Evolutionary conservation across 2,113 vertebrate genomes (phyloP).

Genomic region (Bos javanicus): DNA sequence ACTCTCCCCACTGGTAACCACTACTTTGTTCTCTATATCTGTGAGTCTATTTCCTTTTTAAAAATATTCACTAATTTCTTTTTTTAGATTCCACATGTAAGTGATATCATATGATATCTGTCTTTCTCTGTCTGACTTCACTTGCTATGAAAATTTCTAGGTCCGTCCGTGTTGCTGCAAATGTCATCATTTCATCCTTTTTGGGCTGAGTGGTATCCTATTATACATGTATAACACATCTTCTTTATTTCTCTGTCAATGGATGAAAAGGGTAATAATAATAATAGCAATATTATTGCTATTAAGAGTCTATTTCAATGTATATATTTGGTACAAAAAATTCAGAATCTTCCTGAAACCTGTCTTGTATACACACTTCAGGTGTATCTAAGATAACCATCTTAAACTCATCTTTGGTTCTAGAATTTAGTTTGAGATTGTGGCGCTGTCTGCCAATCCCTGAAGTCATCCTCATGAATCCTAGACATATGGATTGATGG

Average conservation of each 20-base stretch:
- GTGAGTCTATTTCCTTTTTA: not conserved
- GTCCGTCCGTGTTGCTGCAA: not conserved
- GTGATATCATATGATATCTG: not conserved
- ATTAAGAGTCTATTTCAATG: not conserved
- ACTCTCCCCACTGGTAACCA: not conserved
- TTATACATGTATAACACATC: not conserved
- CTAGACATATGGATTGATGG: not conserved
- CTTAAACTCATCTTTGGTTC: not conserved
- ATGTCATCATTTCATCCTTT: not conserved
- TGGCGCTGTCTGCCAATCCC: not conserved
- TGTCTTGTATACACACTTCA: not conserved
- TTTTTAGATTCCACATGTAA: not conserved
- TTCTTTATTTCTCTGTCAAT: not conserved
- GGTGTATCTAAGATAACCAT: not conserved
- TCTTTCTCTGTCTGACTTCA: not conserved
- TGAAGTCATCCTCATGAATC: not conserved
- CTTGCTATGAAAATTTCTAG: not conserved
- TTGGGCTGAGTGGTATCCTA: not conserved
- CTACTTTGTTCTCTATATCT: not conserved
- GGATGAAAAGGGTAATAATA: not conserved
- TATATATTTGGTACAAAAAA: not conserved
- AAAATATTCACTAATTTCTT: not conserved
- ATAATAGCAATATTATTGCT: not conserved
- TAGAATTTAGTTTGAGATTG: not conserved
- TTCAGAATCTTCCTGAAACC: not conserved